A percentile compares a stretch with the other conserved stretches of the same genome.
These are phyloP conservation scores for Tinea semifulvella DNA, from an alignment of 2,888 invertebrate genomes.

Conservation along the genomic window DNA sequence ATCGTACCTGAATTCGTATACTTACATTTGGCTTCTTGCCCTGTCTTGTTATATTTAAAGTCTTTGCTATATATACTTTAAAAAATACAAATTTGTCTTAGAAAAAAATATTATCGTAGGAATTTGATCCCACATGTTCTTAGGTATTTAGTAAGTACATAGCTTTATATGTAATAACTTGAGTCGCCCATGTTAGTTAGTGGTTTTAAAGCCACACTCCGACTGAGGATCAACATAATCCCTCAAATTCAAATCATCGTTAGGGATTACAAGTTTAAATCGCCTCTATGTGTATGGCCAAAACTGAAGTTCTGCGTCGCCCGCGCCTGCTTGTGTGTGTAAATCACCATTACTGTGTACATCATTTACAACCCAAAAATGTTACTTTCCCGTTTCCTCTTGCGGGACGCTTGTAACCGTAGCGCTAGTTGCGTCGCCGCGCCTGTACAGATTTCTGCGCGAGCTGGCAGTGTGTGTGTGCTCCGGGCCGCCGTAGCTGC, in stretches of 20 bases:
- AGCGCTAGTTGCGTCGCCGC: conserved; percentile 34
- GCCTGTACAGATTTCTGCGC: conserved; percentile 30
- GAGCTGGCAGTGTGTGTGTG: conserved; percentile 50
- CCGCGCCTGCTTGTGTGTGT: conserved; percentile 33
- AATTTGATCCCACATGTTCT: background rate
- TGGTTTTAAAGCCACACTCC: conserved; percentile 14
- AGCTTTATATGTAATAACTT: background rate
- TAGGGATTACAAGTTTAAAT: conserved; percentile 63
- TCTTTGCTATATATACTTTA: too few relatives aligned
- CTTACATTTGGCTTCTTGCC: too few relatives aligned
- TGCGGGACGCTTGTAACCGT: conserved; percentile 37
- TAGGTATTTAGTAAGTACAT: background rate
- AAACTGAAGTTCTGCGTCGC: conserved; percentile 36
- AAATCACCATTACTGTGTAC: conserved; percentile 50
- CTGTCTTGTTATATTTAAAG: too few relatives aligned
- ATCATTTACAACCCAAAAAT: conserved; percentile 59
- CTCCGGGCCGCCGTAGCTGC: conserved; percentile 61
- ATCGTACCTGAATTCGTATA: too few relatives aligned
- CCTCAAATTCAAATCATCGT: conserved; percentile 60
- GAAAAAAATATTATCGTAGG: background rate
- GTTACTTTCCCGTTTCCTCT: conserved; percentile 55
- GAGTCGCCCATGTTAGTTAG: conserved; percentile 12
- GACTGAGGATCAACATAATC: conserved; percentile 37
- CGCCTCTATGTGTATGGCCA: conserved; percentile 47
- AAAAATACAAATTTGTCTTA: too few relatives aligned